Evolutionary conservation across 2,113 vertebrate genomes (phyloP).

Genomic region (Perca fluviatilis): DNA sequence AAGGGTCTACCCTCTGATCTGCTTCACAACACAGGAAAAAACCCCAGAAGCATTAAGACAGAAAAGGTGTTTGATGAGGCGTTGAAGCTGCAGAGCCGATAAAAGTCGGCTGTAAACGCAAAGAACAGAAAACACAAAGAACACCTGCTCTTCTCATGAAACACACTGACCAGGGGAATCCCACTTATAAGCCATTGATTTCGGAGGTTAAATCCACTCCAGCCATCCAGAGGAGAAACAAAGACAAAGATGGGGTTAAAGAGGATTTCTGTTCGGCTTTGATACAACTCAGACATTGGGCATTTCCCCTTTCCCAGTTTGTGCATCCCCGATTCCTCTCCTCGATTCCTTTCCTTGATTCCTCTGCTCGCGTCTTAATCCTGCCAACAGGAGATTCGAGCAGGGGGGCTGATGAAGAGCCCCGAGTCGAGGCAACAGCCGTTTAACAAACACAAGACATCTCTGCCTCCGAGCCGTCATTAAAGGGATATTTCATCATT

Average conservation of each 20-base stretch:
- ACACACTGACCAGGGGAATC: constrained; percentile 22
- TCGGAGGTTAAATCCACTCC: constrained; percentile 30
- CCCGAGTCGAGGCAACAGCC: too few species aligned
- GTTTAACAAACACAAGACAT: too few species aligned
- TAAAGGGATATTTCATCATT: too few species aligned
- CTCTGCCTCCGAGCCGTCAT: too few species aligned
- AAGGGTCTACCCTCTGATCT: background rate
- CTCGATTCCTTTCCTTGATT: too few species aligned
- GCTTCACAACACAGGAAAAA: background rate
- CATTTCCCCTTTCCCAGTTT: too few species aligned
- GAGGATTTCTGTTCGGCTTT: constrained; percentile 13
- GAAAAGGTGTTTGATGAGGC: constrained; percentile 20
- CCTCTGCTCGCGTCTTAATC: too few species aligned
- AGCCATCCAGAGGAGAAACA: background rate
- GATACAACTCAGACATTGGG: constrained; percentile 7
- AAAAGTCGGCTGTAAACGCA: background rate
- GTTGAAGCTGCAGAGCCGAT: constrained; percentile 23
- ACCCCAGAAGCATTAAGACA: background rate
- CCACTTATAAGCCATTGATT: constrained; percentile 10
- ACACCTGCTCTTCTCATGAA: constrained; percentile 37
- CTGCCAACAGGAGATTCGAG: too few species aligned
- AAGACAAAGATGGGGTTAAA: background rate
- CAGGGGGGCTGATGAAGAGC: too few species aligned
- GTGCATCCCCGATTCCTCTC: too few species aligned
- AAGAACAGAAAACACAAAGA: background rate